A percentile compares a stretch with the other conserved stretches of the same genome.
Evolutionary conservation across 2,113 vertebrate species (phyloP).

Genomic region (Cynocephalus volans): DNA sequence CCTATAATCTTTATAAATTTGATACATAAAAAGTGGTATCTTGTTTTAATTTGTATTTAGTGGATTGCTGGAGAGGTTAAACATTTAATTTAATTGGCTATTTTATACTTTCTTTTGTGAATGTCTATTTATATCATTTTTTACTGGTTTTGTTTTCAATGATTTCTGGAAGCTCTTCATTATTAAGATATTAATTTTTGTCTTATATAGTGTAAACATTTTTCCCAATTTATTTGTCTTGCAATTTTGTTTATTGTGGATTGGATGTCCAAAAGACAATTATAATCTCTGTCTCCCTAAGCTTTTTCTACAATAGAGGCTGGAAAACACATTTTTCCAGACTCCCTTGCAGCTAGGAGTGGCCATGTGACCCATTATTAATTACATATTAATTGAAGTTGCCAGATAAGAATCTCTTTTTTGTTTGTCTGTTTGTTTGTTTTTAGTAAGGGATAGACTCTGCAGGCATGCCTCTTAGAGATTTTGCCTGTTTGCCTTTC

Average conservation of each 20-base stretch:
- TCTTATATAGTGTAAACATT: background rate
- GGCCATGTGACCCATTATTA: background rate
- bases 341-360: background rate
- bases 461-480: background rate
- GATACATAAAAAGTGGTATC: background rate
- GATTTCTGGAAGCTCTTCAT: background rate
- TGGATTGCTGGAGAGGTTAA: background rate
- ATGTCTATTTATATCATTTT: background rate
- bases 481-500: background rate
- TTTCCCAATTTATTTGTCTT: background rate
- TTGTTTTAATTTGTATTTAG: background rate
- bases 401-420: background rate
- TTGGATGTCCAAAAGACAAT: background rate
- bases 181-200: background rate
- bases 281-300: background rate
- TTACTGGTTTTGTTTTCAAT: background rate
- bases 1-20: background rate
- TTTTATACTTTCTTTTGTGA: slow-evolving; percentile 27
- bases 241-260: background rate
- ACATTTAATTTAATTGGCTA: background rate
- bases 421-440: too few relatives aligned
- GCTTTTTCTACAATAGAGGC: background rate
- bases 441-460: background rate
- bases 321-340: background rate
- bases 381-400: background rate